Evolutionary conservation across 1,140 invertebrate genomes (phyloP).

Genomic region (Lepeophtheirus salmonis): DNA sequence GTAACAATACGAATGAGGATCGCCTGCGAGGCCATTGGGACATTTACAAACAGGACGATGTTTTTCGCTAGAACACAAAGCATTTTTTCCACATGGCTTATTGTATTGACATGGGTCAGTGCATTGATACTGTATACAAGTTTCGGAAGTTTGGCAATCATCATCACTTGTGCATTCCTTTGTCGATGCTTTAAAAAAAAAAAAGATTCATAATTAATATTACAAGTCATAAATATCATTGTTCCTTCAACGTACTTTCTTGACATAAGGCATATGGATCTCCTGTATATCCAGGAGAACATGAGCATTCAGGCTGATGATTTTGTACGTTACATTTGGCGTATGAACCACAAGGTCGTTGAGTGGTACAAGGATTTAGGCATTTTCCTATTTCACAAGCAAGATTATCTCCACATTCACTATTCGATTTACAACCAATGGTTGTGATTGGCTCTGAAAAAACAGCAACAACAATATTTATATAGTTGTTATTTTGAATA

Average conservation of each 20-base stretch:
- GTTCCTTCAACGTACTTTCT: slow-evolving; percentile 5
- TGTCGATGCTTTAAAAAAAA: slow-evolving; percentile 37
- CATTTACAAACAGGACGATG: slow-evolving; percentile 60
- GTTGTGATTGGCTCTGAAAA: slow-evolving; percentile 31
- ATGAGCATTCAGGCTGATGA: slow-evolving; percentile 23
- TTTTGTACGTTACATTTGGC: slow-evolving; percentile 21
- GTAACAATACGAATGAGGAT: slow-evolving; percentile 62
- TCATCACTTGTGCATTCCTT: slow-evolving; percentile 56
- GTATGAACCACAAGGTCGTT: slow-evolving; percentile 22
- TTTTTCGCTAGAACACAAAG: slow-evolving; percentile 47
- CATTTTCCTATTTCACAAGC: slow-evolving; percentile 44
- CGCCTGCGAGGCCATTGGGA: slow-evolving; percentile 59
- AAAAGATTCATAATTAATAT: neutral
- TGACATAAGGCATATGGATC: slow-evolving; percentile 21
- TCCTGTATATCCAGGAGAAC: slow-evolving; percentile 22
- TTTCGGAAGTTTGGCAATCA: slow-evolving; percentile 62
- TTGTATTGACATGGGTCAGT: slow-evolving; percentile 52
- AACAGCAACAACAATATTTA: neutral
- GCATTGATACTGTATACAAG: slow-evolving; percentile 56
- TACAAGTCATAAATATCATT: neutral
- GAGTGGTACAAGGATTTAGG: slow-evolving; percentile 21
- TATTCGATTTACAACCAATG: slow-evolving; percentile 53
- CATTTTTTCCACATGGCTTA: slow-evolving; percentile 55
- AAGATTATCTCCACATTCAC: slow-evolving; percentile 51
- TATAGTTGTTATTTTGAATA: neutral